phyloP scores from a whole-genome alignment of 2,113 vertebrate species.

The Aplodontia rufa region DNA sequence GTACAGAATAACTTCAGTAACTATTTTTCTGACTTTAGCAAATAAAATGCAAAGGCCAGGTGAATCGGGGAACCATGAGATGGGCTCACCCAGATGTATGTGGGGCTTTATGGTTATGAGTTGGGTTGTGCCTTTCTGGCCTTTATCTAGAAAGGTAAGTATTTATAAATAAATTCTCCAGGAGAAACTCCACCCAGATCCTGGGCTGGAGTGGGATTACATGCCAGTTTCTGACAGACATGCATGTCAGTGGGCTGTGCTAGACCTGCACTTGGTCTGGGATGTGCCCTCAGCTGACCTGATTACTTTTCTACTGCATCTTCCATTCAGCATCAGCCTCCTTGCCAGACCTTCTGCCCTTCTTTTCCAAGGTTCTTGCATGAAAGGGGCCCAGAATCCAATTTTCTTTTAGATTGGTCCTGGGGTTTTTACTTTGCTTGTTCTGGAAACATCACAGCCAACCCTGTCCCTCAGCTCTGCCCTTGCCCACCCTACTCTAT shows the following conservation, averaged over 20 bases:
- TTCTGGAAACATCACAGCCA: neutral
- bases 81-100: neutral
- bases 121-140: neutral
- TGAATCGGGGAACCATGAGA: neutral
- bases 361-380: constrained; percentile 16
- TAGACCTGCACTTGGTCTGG: neutral
- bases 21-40: neutral
- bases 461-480: neutral
- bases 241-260: constrained; percentile 27
- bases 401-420: neutral
- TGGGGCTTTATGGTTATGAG: neutral
- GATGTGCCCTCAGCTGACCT: neutral
- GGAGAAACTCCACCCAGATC: neutral
- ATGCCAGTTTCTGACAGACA: neutral
- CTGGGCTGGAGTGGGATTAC: neutral
- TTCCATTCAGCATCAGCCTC: neutral
- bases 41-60: neutral
- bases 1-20: neutral
- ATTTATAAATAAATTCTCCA: neutral
- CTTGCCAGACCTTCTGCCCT: neutral
- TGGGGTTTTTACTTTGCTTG: neutral
- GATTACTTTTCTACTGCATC: neutral
- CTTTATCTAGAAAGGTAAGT: constrained; percentile 51
- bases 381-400: neutral
- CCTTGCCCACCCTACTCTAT: neutral